Conservation (phyloP, 2,888 invertebrate genomes). For the Tromatobia lineatoria region DNA sequence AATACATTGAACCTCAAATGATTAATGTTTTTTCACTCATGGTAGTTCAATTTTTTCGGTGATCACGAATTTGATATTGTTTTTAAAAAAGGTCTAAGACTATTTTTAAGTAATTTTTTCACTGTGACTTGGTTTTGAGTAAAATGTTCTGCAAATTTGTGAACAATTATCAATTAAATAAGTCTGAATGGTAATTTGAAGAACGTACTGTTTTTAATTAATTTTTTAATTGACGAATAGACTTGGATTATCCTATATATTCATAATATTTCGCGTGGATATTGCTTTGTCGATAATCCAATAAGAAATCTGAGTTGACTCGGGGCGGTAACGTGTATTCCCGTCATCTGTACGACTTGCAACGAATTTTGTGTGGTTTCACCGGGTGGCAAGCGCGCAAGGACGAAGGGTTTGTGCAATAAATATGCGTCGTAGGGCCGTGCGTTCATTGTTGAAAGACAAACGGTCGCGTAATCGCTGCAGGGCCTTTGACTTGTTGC, state of each 20-base stretch:
- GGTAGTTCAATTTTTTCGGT: not conserved
- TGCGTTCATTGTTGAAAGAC: slow-evolving; percentile 53
- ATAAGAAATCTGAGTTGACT: slow-evolving; percentile 11
- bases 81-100: not conserved
- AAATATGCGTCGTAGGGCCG: slow-evolving; percentile 21
- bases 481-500: slow-evolving; percentile 60
- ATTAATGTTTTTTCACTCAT: not conserved
- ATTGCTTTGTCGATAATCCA: not conserved
- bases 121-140: too few species aligned
- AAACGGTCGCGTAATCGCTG: slow-evolving; percentile 55
- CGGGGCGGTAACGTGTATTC: slow-evolving; percentile 11
- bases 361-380: slow-evolving; percentile 56
- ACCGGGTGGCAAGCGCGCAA: slow-evolving; percentile 38
- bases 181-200: too few species aligned
- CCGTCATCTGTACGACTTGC: slow-evolving; percentile 32
- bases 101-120: not conserved
- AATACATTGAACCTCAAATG: not conserved
- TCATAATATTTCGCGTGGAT: not conserved
- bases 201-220: too few species aligned
- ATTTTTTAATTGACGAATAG: too few species aligned
- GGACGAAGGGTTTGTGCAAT: slow-evolving; percentile 36
- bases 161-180: too few species aligned
- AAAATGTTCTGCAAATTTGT: too few species aligned
- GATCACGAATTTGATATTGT: too few species aligned
- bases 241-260: too few species aligned